Base-by-base conservation (phyloP, 2,797 vertebrate genomes). In the Hirundo rustica region DNA sequence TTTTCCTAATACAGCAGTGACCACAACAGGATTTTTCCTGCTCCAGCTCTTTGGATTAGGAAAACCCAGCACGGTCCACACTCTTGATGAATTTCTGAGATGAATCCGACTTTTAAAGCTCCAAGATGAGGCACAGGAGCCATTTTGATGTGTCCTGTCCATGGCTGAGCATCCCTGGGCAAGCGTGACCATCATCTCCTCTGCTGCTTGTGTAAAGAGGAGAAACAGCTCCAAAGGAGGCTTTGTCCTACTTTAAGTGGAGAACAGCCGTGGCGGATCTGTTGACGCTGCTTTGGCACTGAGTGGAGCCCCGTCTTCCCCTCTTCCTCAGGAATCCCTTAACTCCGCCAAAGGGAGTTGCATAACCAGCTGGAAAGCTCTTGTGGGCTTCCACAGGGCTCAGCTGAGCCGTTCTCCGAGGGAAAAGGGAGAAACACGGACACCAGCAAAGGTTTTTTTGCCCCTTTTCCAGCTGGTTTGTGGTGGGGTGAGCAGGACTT, bases 321-420 rank as follows among this genome's bases (percentile, higher is more conserved):
- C 55, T 92, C 68, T 73, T 89, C 2, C 47, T 88, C 92, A 88
- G 92, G 86, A 96, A 95, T 92, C 86, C 44, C 54, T 60, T 4
- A 0, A 4, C 74, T 78, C 50, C 2, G 16, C 81, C 94, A 89
- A 87, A 85, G 44, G 40, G 27, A 42, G 66, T 92, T 96, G 88
- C 75, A 13, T 73, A 92, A 96, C 60, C 0, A 0, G 40, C 67
- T 87, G 38, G 34, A 87, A 87, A 72, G 58, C 18, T 83, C 58
- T 18, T 54, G 60, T 2, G 30, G 64, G 81, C 75, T 85, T 92
- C 74, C 54, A 14, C 1, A 1, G 42, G 45, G 61, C 83, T 90
- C 91, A 75, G 73, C 80, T 61, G 80, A 83, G 68, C 72, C 0
- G 0, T 60, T 78, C 29, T 20, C 2, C 0, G 4, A 81, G 30